phyloP scores from a whole-genome alignment of 2,888 invertebrate species.

The Dicroscelio sp. region DNA sequence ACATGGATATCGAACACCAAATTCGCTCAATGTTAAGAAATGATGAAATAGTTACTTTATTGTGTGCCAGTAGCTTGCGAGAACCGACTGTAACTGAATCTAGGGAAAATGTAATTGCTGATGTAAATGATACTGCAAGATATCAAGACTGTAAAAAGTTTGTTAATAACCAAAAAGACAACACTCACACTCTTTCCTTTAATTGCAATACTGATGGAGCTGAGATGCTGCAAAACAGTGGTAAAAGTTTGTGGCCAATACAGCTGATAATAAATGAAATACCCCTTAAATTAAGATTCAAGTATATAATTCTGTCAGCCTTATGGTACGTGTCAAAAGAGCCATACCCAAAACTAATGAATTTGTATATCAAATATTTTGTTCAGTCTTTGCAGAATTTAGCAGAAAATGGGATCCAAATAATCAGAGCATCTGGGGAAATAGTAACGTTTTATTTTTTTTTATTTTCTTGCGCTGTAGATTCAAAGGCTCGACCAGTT shows the following conservation, averaged over 20 bases:
- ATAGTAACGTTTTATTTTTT: constrained; percentile 17
- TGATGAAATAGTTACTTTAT: neutral
- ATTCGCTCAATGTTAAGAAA: neutral
- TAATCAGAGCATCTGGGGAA: neutral
- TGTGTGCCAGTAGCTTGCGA: neutral
- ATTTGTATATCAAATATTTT: constrained; percentile 46
- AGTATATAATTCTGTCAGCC: constrained; percentile 7
- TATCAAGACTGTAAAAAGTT: neutral
- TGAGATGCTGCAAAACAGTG: neutral
- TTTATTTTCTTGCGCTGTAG: constrained; percentile 21
- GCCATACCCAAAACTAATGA: constrained; percentile 29
- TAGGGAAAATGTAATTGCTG: neutral
- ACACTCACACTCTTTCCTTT: neutral
- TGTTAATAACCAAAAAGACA: neutral
- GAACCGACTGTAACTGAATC: neutral
- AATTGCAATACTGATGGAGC: constrained; percentile 37
- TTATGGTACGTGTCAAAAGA: constrained; percentile 46
- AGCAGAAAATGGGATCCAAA: neutral
- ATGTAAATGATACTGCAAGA: constrained; percentile 36
- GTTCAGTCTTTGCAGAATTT: constrained; percentile 33
- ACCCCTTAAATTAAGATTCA: constrained; percentile 21
- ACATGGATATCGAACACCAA: neutral
- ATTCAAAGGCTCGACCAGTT: constrained; percentile 38
- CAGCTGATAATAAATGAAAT: constrained; percentile 39
- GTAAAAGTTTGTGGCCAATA: constrained; percentile 1